Conservation (phyloP, 2,797 vertebrate species). For the Tapera naevia region DNA sequence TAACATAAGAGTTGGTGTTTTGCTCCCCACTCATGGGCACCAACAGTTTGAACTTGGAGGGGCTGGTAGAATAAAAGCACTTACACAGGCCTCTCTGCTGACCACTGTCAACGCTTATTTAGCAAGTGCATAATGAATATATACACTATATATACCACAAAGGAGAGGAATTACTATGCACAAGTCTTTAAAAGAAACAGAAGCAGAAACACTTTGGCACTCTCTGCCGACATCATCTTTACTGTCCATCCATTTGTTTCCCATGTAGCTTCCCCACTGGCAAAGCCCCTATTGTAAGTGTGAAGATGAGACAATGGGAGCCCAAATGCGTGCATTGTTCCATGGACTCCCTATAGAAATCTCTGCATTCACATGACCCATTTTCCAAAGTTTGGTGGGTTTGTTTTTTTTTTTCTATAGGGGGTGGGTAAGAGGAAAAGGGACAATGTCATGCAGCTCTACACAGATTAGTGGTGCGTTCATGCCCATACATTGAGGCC, state of each 20-base stretch:
- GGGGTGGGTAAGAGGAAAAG: neutral
- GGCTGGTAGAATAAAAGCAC: neutral
- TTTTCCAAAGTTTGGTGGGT: neutral
- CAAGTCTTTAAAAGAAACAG: constrained; percentile 21
- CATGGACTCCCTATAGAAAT: neutral
- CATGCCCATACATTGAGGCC: neutral
- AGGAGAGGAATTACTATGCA: constrained; percentile 6
- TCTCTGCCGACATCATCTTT: constrained; percentile 16
- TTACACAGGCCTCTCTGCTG: neutral
- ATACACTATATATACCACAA: neutral
- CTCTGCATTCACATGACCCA: accelerated
- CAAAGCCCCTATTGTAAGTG: neutral
- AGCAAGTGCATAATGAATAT: neutral
- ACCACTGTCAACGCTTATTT: neutral
- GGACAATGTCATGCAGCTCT: neutral
- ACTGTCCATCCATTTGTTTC: constrained; percentile 13
- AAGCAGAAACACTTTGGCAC: constrained; percentile 8
- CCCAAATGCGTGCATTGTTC: neutral
- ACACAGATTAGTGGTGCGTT: neutral
- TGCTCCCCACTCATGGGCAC: constrained; percentile 17
- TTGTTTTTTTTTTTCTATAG: neutral
- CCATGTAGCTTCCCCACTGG: neutral
- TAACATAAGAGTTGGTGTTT: constrained; percentile 35
- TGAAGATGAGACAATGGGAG: neutral
- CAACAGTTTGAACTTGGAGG: neutral